Evolutionary conservation across 2,113 vertebrate genomes (phyloP), one percentile per base, ranked within the genome.

Genomic region (Protomyctophum bolini): DNA sequence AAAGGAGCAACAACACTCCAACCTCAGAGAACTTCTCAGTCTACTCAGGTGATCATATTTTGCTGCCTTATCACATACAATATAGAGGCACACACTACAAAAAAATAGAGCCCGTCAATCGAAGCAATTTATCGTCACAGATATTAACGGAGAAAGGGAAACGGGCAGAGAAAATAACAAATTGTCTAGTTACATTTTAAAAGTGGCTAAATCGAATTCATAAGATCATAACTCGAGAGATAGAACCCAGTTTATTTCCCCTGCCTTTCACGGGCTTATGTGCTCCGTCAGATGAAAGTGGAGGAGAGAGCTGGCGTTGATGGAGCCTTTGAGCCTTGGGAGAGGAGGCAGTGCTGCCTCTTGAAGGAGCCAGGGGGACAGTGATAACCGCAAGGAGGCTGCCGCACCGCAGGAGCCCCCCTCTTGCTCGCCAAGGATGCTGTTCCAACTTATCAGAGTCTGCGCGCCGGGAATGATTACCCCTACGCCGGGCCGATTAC

Each of bases 391-490:
- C 90, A 92, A 92, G 94, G 95, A 91, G 95, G 95, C 91, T 91
- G 92, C 93, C 91, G 93, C 93, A 66, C 86, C 63, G 71, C 82
- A 29, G 84, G 84, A 88, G 88, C 83, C 87, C 83, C 48, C 92
- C 95, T 92, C 92, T 90, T 94, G 91, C 94, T 91, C 94, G 92
- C 93, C 92, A 92, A 94, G 95, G 95, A 97, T 95, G 96, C 95
- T 94, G 94, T 94, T 95, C 92, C 94, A 95, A 98, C 95, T 98
- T 98, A 98, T 98, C 97, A 96, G 95, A 96, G 97, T 96, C 94
- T 93, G 95, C 96, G 96, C 93, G 94, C 95, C 94, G 96, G 94
- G 94, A 96, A 96, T 96, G 96, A 98, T 95, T 96, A 96, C 95
- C 95, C 89, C 94, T 94, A 96, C 93, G 94, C 95, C 94, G 94